phyloP scores from a whole-genome alignment of 2,113 vertebrate genomes.

The Euleptes europaea region DNA sequence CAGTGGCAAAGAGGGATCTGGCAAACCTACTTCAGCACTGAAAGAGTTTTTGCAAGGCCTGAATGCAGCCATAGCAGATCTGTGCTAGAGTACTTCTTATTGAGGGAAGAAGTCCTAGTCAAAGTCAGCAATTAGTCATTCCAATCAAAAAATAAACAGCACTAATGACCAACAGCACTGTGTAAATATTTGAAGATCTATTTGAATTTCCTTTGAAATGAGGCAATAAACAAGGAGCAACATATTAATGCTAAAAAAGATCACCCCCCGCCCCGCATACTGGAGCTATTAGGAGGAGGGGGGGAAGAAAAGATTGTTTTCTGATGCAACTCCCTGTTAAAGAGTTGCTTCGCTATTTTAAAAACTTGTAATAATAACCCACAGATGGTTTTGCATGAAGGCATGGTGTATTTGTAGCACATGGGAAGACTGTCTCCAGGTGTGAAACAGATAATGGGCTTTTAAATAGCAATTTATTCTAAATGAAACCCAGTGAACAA shows the following conservation, averaged over 20 bases:
- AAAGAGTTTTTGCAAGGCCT: not conserved
- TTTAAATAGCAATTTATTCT: conserved; percentile 32
- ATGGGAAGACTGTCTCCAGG: conserved; percentile 20
- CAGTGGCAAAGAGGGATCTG: no score
- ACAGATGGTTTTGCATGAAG: not conserved
- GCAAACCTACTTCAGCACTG: no score
- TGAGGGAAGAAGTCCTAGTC: not conserved
- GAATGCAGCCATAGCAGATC: not conserved
- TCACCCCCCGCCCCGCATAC: not conserved
- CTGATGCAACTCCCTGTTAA: not conserved
- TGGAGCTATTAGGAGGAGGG: not conserved
- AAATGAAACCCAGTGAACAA: conserved; percentile 20
- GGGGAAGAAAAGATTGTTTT: not conserved
- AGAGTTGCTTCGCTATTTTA: not conserved
- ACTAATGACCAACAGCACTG: not conserved
- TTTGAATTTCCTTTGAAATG: not conserved
- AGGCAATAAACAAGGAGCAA: not conserved
- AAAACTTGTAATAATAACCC: not conserved
- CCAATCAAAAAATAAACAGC: not conserved
- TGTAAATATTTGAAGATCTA: conserved; percentile 1
- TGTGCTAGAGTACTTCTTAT: not conserved
- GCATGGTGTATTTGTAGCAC: not conserved
- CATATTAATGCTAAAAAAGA: not conserved
- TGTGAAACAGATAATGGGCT: conserved; percentile 38
- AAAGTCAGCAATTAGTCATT: not conserved